Evolutionary conservation across 2,113 vertebrate species (phyloP).

Genomic region (Menura novaehollandiae): DNA sequence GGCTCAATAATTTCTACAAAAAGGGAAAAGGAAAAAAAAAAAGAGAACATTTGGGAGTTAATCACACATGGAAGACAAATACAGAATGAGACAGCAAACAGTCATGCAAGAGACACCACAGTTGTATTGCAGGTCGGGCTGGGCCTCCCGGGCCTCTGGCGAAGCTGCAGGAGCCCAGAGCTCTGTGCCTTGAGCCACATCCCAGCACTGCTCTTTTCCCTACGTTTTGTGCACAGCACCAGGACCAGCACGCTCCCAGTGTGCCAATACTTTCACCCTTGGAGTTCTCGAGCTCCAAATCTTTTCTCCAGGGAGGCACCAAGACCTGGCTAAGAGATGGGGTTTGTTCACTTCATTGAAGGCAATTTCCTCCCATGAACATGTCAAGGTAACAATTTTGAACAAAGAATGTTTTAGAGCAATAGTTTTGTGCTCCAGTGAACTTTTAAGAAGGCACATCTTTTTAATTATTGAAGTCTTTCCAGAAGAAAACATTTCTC

Average conservation of each 20-base stretch:
- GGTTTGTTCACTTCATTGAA: not conserved
- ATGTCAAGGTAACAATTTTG: not conserved
- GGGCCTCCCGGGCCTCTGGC: not conserved
- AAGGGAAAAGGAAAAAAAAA: conserved; percentile 76
- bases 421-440: not conserved
- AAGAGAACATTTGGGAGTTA: conserved; percentile 92
- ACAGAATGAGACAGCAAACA: conserved; percentile 78
- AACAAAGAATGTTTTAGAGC: not conserved
- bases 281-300: not conserved
- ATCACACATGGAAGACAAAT: conserved; percentile 85
- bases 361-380: not conserved
- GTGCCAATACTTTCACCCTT: not conserved
- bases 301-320: not conserved
- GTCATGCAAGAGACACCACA: conserved; percentile 70
- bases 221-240: accelerated
- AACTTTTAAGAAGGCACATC: not conserved
- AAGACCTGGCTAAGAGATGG: not conserved
- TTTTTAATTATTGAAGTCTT: not conserved
- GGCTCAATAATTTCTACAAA: conserved; percentile 99
- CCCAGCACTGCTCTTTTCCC: not conserved
- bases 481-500: not conserved
- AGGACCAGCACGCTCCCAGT: not conserved
- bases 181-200: not conserved
- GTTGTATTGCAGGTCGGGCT: not conserved
- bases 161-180: not conserved